These are phyloP conservation scores for Penelope pileata DNA, from an alignment of 2,113 vertebrate genomes.

Conservation along the genomic window DNA sequence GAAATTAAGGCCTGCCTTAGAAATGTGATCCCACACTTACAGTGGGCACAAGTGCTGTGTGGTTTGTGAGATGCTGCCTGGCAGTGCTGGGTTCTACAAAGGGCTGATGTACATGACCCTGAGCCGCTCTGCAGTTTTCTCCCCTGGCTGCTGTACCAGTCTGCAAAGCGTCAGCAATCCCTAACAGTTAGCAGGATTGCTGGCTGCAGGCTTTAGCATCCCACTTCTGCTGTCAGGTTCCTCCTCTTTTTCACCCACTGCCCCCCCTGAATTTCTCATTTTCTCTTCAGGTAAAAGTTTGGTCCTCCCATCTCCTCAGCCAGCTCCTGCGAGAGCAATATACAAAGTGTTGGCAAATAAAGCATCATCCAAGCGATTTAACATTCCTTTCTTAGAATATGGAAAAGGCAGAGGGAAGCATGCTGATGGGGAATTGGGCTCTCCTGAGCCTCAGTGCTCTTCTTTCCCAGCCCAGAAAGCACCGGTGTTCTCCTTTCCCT, in stretches of 20 bases:
- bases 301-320: not conserved
- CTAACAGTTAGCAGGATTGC: not conserved
- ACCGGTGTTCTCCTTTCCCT: not conserved
- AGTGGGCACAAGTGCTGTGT: accelerated
- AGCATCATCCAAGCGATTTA: accelerated
- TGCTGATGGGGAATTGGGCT: accelerated
- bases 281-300: not conserved
- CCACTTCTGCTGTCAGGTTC: not conserved
- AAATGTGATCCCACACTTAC: not conserved
- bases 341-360: not conserved
- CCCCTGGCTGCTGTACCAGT: not conserved
- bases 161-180: not conserved
- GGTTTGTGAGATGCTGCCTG: not conserved
- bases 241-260: not conserved
- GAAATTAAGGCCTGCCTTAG: not conserved
- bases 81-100: not conserved
- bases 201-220: not conserved
- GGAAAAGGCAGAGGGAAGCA: not conserved
- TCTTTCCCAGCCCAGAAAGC: not conserved
- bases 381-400: not conserved
- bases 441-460: not conserved
- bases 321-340: not conserved
- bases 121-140: not conserved
- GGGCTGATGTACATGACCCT: accelerated
- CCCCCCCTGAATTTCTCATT: not conserved